Evolutionary conservation across 2,113 vertebrate species (phyloP), one percentile per base, ranked within the genome.

Genomic region (Plestiodon gilberti): DNA sequence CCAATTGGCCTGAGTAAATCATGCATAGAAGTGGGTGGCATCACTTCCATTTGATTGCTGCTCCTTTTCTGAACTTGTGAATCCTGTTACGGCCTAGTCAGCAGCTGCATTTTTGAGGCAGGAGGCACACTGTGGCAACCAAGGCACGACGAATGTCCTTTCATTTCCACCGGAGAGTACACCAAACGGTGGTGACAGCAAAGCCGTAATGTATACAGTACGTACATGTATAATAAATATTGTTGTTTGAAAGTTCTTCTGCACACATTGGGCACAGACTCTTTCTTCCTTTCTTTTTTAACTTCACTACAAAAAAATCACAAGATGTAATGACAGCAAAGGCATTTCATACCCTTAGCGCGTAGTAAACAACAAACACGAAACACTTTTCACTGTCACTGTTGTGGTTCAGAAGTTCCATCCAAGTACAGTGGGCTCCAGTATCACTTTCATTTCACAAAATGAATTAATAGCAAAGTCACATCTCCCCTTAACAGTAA

Each of bases 321-420:
- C 82, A 93, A 40, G 67, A 89, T 89, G 90, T 92, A 89, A 71
- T 94, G 96, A 96, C 96, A 97, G 95, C 92, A 90, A 91, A 95
- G 92, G 84, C 82, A 87, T 91, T 92, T 92, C 74, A 91, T 93
- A 84, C 80, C 78, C 93, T 95, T 95, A 89, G 91, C 93, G 38
- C 87, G 91, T 91, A 82, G 86, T 84, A 91, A 94, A 94, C 85
- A 93, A 90, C 89, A 90, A 94, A 91, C 85, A 93, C 70, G 69
- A 82, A 85, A 86, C 84, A 90, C 77, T n/a, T 86, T 86, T 65
- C 88, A 88, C 93, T 95, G 93, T 94, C 94, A 95, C 75, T 74
- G 83, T 0, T 1, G 78, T 86, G 87, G 86, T 89, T 94, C 75
- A 91, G 93, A 55, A 7, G 67, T 90, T 93, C 92, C 82, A 93